Evolutionary conservation across 2,797 vertebrate genomes (phyloP).

Genomic region (Heliangelus exortis): DNA sequence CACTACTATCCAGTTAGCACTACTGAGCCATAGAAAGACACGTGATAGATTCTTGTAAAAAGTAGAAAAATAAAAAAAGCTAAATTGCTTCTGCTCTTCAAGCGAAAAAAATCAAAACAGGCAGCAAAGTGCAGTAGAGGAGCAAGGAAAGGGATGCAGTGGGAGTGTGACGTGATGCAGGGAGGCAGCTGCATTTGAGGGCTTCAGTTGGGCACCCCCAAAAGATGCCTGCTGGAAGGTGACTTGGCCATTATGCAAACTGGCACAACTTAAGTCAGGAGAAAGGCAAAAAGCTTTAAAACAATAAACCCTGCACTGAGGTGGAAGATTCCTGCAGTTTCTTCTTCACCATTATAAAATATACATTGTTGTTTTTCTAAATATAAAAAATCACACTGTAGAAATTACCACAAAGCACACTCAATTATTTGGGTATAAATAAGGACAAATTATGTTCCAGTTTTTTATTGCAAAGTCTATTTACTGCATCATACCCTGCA

Average conservation of each 20-base stretch:
- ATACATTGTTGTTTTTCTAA: neutral
- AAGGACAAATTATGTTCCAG: neutral
- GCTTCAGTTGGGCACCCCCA: neutral
- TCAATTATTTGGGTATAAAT: neutral
- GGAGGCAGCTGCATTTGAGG: conserved; percentile 5
- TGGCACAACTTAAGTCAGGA: neutral
- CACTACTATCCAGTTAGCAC: neutral
- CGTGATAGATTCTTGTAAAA: neutral
- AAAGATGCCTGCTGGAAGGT: neutral
- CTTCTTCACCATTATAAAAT: neutral
- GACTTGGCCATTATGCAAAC: neutral
- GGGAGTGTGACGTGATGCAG: neutral
- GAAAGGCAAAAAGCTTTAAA: neutral
- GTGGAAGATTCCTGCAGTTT: neutral
- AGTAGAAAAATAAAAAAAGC: neutral
- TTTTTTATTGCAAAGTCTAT: conserved; percentile 7
- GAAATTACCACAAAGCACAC: conserved; percentile 7
- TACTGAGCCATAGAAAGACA: neutral
- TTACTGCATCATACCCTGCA: neutral
- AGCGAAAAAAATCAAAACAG: conserved; percentile 15
- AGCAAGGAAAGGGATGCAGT: neutral
- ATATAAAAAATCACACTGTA: neutral
- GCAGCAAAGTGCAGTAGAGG: neutral
- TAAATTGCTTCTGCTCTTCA: neutral
- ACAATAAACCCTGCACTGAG: neutral